These are phyloP conservation scores for Drosophila hydei DNA, from an alignment of 1,140 invertebrate species.

Conservation along the genomic window DNA sequence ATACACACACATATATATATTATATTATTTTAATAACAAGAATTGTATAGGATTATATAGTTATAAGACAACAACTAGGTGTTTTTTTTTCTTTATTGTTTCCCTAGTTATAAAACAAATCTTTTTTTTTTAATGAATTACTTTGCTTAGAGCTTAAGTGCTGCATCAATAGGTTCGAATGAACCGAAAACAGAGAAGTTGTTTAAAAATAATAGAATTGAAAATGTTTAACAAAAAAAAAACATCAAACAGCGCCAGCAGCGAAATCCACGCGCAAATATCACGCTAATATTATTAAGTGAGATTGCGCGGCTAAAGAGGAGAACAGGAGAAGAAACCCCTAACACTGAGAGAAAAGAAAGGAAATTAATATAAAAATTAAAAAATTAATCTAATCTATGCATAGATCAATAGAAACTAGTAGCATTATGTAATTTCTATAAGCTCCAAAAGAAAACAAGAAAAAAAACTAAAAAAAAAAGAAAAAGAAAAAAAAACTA, in stretches of 20 bases:
- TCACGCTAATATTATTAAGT: constrained; percentile 70
- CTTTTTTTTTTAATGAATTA: constrained; percentile 11
- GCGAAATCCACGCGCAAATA: constrained; percentile 35
- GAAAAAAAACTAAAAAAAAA: neutral
- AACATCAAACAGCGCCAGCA: constrained; percentile 10
- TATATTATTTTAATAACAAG: constrained; percentile 29
- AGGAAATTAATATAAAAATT: constrained; percentile 1
- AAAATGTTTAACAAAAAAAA: constrained; percentile 1
- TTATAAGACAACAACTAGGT: constrained; percentile 32
- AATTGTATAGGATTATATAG: constrained; percentile 37
- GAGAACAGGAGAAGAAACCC: neutral
- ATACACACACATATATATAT: too few relatives aligned
- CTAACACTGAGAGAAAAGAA: constrained; percentile 1
- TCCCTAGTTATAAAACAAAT: constrained; percentile 23
- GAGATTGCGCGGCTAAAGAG: constrained; percentile 29
- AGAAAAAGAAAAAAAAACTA: constrained; percentile 19
- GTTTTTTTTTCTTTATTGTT: constrained; percentile 42
- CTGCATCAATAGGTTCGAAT: constrained; percentile 1
- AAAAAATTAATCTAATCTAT: constrained; percentile 10
- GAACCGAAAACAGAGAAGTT: too few relatives aligned
- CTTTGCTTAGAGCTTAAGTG: constrained; percentile 36
- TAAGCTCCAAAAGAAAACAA: neutral
- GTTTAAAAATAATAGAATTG: too few relatives aligned
- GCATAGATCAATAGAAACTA: neutral
- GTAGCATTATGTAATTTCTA: neutral